A percentile compares a stretch with the other conserved stretches of the same genome.
phyloP scores from a whole-genome alignment of 2,797 vertebrate genomes.

The Pantherophis alleghaniensis region DNA sequence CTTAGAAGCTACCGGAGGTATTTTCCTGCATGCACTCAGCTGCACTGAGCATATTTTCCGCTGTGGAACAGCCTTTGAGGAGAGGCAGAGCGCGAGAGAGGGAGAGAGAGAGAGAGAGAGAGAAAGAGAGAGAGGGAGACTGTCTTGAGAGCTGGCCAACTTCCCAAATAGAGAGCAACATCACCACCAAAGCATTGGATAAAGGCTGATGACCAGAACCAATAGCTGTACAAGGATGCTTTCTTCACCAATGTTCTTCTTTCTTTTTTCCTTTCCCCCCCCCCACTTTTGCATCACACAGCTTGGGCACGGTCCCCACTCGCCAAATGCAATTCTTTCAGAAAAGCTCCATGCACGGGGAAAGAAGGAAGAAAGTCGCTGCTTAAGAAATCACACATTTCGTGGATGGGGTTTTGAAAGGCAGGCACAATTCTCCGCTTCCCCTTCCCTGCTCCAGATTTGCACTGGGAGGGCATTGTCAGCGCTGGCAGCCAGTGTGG shows the following conservation, averaged over 20 bases:
- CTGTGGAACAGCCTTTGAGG: conserved; percentile 87
- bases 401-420: conserved; percentile 45
- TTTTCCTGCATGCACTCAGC: conserved; percentile 83
- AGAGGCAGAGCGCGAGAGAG: conserved; percentile 43
- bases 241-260: conserved; percentile 78
- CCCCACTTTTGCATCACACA: conserved; percentile 72
- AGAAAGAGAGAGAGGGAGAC: conserved; percentile 63
- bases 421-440: conserved; percentile 17
- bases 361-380: conserved; percentile 58
- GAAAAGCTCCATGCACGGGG: conserved; percentile 45
- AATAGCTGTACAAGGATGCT: conserved; percentile 93
- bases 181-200: conserved; percentile 89
- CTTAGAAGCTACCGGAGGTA: conserved; percentile 84
- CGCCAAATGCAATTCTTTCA: conserved; percentile 63
- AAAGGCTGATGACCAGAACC: conserved; percentile 90
- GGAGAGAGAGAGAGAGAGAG: neutral
- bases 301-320: conserved; percentile 63
- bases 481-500: conserved; percentile 53
- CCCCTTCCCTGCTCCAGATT: conserved; percentile 50
- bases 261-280: conserved; percentile 49
- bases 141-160: conserved; percentile 91
- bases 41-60: conserved; percentile 99
- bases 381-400: conserved; percentile 64
- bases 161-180: conserved; percentile 97
- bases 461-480: conserved; percentile 43